A percentile compares a stretch with the other conserved stretches of the same genome.
Conservation (phyloP, 1,140 invertebrate species). For the Halictus rubicundus region DNA sequence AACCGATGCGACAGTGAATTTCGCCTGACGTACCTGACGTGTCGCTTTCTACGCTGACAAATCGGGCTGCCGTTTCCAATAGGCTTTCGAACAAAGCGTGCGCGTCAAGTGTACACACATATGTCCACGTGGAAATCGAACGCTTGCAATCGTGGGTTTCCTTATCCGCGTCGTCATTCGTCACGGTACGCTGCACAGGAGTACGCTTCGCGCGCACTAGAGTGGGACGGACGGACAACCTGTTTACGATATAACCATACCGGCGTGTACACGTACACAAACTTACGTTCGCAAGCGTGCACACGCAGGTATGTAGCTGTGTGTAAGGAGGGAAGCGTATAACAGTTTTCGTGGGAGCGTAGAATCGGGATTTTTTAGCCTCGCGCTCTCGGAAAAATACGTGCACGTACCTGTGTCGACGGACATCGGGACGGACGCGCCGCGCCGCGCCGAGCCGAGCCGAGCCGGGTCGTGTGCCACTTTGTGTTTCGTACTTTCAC, state of each 20-base stretch:
- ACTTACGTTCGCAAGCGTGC: background rate
- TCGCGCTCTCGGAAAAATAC: slow-evolving; percentile 13
- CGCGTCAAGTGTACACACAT: background rate
- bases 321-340: slow-evolving; percentile 17
- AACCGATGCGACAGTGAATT: no score
- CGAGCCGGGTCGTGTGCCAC: slow-evolving; percentile 31
- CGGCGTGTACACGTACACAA: slow-evolving; percentile 19
- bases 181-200: slow-evolving; percentile 44
- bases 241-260: slow-evolving; percentile 64
- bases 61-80: no score
- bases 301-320: background rate
- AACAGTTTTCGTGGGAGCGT: slow-evolving; percentile 17
- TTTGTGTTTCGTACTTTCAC: slow-evolving; percentile 54
- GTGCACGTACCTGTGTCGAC: background rate
- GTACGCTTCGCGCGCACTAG: slow-evolving; percentile 50
- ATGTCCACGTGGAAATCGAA: slow-evolving; percentile 62
- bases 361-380: slow-evolving; percentile 4
- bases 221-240: slow-evolving; percentile 73
- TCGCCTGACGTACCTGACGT: background rate
- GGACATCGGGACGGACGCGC: slow-evolving; percentile 27
- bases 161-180: slow-evolving; percentile 53
- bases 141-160: slow-evolving; percentile 43
- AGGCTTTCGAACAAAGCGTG: background rate
- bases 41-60: background rate
- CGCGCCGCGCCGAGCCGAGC: no score